phyloP scores from a whole-genome alignment of 2,888 invertebrate species.

The Erynnis tages region DNA sequence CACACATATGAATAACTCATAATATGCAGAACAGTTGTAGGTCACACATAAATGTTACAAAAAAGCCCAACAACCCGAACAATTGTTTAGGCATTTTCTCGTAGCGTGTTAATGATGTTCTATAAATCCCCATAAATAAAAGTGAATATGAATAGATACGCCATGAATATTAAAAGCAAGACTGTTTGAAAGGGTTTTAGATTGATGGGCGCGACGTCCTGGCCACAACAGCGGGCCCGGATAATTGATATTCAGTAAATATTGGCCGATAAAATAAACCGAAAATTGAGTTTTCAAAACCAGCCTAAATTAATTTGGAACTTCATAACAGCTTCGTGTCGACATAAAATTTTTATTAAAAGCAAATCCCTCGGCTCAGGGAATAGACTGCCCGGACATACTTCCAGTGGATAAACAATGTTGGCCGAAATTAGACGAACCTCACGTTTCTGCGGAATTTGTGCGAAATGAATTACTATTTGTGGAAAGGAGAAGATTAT shows the following conservation, averaged over 20 bases:
- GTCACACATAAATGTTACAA: too few species aligned
- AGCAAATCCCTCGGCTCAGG: slow-evolving; percentile 53
- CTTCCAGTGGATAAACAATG: slow-evolving; percentile 40
- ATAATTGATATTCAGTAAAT: slow-evolving; percentile 80
- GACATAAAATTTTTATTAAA: slow-evolving; percentile 69
- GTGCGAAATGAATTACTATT: slow-evolving; percentile 1
- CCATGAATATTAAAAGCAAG: slow-evolving; percentile 41
- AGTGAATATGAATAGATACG: slow-evolving; percentile 30
- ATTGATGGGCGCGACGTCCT: slow-evolving; percentile 48
- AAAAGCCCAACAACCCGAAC: too few species aligned
- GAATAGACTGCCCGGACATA: slow-evolving; percentile 39
- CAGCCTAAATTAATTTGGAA: slow-evolving; percentile 78
- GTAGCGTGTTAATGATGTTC: background rate
- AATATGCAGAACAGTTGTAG: too few species aligned
- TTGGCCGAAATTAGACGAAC: slow-evolving; percentile 9
- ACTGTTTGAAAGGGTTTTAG: slow-evolving; percentile 45
- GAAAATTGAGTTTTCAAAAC: slow-evolving; percentile 77
- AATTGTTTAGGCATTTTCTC: too few species aligned
- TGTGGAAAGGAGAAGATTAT: background rate
- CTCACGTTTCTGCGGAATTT: background rate
- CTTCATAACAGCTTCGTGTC: slow-evolving; percentile 71
- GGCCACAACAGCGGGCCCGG: slow-evolving; percentile 45
- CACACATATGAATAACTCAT: too few species aligned
- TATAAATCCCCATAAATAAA: slow-evolving; percentile 6
- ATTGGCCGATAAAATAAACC: slow-evolving; percentile 77